phyloP scores from a whole-genome alignment of 2,797 vertebrate genomes.

The Pseudomugil tenellus region DNA sequence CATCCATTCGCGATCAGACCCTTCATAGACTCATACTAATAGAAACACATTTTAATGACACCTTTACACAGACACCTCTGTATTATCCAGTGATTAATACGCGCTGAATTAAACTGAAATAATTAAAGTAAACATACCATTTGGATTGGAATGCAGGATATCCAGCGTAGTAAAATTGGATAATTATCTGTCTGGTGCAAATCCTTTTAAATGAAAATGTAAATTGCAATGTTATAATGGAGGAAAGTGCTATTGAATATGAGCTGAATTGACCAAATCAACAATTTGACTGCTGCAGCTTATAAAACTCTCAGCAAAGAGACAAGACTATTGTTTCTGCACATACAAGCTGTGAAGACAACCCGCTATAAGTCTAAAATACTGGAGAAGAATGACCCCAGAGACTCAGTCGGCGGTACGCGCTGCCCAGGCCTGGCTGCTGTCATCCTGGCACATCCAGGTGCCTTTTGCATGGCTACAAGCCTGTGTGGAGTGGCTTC shows the following conservation, averaged over 20 bases:
- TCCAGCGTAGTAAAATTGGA: not conserved
- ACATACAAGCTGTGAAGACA: slow-evolving; percentile 3
- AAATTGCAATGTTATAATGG: not conserved
- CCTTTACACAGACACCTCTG: not conserved
- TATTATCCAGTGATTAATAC: not conserved
- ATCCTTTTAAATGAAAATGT: not conserved
- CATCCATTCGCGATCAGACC: slow-evolving; percentile 1
- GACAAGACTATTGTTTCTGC: not conserved
- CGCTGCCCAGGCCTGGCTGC: slow-evolving; percentile 88
- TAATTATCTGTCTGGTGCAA: not conserved
- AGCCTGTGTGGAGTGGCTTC: slow-evolving; percentile 93
- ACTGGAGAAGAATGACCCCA: slow-evolving; percentile 58
- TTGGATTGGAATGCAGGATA: not conserved
- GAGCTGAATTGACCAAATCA: not conserved
- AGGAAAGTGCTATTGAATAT: too few relatives aligned
- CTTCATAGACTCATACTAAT: not conserved
- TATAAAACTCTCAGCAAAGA: too few relatives aligned
- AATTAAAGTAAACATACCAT: not conserved
- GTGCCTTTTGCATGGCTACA: slow-evolving; percentile 91
- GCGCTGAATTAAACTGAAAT: not conserved
- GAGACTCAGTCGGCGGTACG: slow-evolving; percentile 61
- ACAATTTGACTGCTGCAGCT: not conserved
- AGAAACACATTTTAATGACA: not conserved
- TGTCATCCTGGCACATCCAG: slow-evolving; percentile 87
- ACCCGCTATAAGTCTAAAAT: slow-evolving; percentile 5